Evolutionary conservation across 2,888 invertebrate species (phyloP), one percentile per base, ranked within the genome.

Genomic region (Cyaniris semiargus): DNA sequence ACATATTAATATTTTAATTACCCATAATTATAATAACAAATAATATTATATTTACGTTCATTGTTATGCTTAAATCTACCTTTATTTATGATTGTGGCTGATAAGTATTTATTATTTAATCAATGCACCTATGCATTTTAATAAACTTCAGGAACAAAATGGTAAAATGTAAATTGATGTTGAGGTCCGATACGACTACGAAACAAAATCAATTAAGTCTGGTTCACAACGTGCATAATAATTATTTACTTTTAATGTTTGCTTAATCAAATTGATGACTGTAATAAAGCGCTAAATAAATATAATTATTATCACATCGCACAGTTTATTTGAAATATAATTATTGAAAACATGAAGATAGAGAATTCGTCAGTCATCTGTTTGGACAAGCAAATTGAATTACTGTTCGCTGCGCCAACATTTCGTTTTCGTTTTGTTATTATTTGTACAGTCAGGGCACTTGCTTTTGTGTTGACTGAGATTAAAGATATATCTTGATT

Each of bases 311-410:
- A 74, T 74, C 48, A 2, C 27, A 66, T 66, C 27, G 66, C 31
- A 31, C 31, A 66, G 53, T 74, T 53, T 74, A 48, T 74, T 74
- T 53, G 21, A 74, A 53, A 74, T 23, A 53, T 53, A 53, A 74
- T 74, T 74, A 48, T 74, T 66, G 21, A 74, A 53, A 74, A 23
- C 13, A 53, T 5, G 21, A 44, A 38, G 38, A 38, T 74, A 48
- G 8, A 23, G 74, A 48, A 74, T 53, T 74, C 74, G 74, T 74
- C 74, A 74, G 48, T 53, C 48, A 74, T 53, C 48, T 74, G 23
- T 74, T 74, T 48, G 23, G 18, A 74, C 27, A 53, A 48, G 44
- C 18, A 18, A 27, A 23, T 72, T 74, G 27, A 27, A 23, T 74
- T 74, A 74, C 53, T 23, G 74, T 23, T 74, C 27, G 72, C 23